phyloP scores from a whole-genome alignment of 2,113 vertebrate genomes.

The Leucopternis melanops region DNA sequence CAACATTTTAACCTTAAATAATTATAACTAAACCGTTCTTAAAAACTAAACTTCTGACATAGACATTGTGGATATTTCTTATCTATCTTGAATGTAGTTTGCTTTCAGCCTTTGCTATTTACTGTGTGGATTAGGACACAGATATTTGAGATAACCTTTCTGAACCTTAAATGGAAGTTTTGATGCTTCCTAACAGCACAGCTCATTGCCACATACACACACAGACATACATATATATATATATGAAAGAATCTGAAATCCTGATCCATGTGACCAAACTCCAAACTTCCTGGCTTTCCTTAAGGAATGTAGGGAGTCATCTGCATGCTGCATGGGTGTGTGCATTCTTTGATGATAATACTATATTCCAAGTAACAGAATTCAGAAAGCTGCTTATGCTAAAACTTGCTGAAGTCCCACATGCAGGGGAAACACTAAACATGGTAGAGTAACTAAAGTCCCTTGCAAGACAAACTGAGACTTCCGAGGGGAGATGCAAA shows the following conservation, averaged over 20 bases:
- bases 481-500: neutral
- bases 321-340: neutral
- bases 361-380: neutral
- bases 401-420: neutral
- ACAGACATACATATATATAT: no score
- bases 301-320: neutral
- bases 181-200: neutral
- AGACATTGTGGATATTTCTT: neutral
- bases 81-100: neutral
- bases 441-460: neutral
- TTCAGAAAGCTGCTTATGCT: neutral
- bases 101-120: neutral
- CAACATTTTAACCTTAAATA: neutral
- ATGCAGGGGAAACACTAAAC: neutral
- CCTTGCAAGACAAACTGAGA: neutral
- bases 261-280: neutral
- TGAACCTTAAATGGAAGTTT: neutral
- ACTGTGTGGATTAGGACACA: neutral
- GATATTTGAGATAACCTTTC: neutral
- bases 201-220: neutral
- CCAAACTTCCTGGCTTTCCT: neutral
- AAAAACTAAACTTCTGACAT: neutral
- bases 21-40: neutral
- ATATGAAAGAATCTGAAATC: neutral
- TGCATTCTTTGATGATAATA: neutral